Conservation (phyloP, 1,140 invertebrate species). For the Wiebesia pumilae region DNA sequence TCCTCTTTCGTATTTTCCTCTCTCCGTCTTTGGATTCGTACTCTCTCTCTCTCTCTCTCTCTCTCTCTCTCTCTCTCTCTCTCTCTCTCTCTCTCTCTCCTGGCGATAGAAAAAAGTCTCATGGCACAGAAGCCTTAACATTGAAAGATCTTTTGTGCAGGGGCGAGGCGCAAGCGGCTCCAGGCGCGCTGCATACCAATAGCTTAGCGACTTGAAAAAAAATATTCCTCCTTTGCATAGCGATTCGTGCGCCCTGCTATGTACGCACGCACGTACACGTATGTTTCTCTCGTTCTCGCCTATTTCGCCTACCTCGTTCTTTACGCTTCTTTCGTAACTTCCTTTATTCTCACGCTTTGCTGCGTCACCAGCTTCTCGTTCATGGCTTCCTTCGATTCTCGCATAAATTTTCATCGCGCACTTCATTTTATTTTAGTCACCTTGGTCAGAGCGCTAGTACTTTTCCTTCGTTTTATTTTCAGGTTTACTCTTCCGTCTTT, state of each 20-base stretch:
- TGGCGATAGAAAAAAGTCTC: not conserved
- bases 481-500: slow-evolving; percentile 33
- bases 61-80: not conserved
- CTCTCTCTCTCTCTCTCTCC: not conserved
- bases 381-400: slow-evolving; percentile 32
- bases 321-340: not conserved
- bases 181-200: slow-evolving; percentile 40
- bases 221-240: slow-evolving; percentile 47
- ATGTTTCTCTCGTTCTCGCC: not conserved
- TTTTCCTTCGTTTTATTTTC: slow-evolving; percentile 1
- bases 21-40: too few species aligned
- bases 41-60: not conserved
- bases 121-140: slow-evolving; percentile 1
- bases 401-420: slow-evolving; percentile 41
- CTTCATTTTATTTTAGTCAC: slow-evolving; percentile 12
- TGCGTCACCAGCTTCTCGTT: slow-evolving; percentile 16
- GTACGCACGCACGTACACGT: too few species aligned
- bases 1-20: too few species aligned
- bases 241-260: slow-evolving; percentile 24
- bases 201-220: slow-evolving; percentile 40
- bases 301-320: not conserved
- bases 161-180: not conserved
- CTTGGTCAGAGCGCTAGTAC: not conserved
- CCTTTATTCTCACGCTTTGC: slow-evolving; percentile 10
- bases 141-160: slow-evolving; percentile 39